Percentiles rank a stretch among this genome's conserved stretches.
phyloP scores from a whole-genome alignment of 2,888 invertebrate species.

The Heteromyza rotundicornis region DNA sequence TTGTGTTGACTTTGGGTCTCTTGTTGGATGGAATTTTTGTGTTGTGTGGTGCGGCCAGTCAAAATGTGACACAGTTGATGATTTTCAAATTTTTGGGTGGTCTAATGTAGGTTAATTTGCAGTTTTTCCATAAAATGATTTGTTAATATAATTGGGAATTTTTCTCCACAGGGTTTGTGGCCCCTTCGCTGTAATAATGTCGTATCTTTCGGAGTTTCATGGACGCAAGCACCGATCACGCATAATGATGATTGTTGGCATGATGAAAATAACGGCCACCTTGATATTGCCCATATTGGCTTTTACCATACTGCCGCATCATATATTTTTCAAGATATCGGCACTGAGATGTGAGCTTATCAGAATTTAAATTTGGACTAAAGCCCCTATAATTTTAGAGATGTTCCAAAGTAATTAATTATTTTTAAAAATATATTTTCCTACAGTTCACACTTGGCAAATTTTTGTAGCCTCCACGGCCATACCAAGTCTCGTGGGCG shows the following conservation, averaged over 20 bases:
- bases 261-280: conserved; percentile 72
- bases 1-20: conserved; percentile 71
- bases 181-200: conserved; percentile 75
- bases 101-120: conserved; percentile 69
- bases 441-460: conserved; percentile 49
- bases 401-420: background rate
- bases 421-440: too few relatives aligned
- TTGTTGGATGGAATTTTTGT: conserved; percentile 70
- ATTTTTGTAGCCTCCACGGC: conserved; percentile 45
- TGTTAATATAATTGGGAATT: background rate
- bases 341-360: conserved; percentile 54
- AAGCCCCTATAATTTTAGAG: background rate
- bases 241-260: conserved; percentile 70
- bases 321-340: conserved; percentile 64
- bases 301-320: conserved; percentile 72
- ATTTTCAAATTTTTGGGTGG: conserved; percentile 75
- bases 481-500: conserved; percentile 42
- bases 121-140: too few relatives aligned
- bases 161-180: too few relatives aligned
- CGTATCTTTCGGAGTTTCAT: conserved; percentile 78
- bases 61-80: conserved; percentile 70
- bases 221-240: conserved; percentile 69
- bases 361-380: background rate
- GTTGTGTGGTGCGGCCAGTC: conserved; percentile 69
- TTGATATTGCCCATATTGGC: conserved; percentile 73